Evolutionary conservation across 2,888 invertebrate species (phyloP).

Genomic region (Noctua janthe): DNA sequence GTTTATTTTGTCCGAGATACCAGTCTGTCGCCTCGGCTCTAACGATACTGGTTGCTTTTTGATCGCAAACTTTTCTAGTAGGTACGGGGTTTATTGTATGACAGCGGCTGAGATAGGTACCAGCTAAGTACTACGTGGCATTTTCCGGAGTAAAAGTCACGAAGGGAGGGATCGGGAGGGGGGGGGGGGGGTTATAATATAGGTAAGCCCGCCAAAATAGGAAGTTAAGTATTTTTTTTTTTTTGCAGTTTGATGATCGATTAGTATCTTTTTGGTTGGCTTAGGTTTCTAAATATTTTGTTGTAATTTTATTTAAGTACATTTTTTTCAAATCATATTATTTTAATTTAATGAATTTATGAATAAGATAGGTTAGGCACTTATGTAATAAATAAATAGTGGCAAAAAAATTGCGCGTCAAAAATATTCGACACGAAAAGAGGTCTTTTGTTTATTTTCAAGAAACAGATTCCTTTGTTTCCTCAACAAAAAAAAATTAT

Average conservation of each 20-base stretch:
- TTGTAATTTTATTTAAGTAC: not conserved
- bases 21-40: too few relatives aligned
- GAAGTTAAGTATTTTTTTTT: not conserved
- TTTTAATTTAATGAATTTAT: not conserved
- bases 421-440: not conserved
- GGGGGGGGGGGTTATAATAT: not conserved
- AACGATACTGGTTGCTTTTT: too few relatives aligned
- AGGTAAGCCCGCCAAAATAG: not conserved
- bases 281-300: not conserved
- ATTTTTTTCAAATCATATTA: not conserved
- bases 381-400: not conserved
- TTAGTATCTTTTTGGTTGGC: not conserved
- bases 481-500: conserved; percentile 32
- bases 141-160: not conserved
- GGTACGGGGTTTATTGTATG: too few relatives aligned
- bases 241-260: not conserved
- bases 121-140: too few relatives aligned
- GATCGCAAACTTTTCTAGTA: too few relatives aligned
- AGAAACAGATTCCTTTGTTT: conserved; percentile 42
- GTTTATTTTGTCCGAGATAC: too few relatives aligned
- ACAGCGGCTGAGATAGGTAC: too few relatives aligned
- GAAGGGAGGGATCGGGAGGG: not conserved
- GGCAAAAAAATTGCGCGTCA: not conserved
- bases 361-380: not conserved
- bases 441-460: conserved; percentile 39